A percentile compares a stretch with the other conserved stretches of the same genome.
These are phyloP conservation scores for Sebastes cheni DNA, from an alignment of 2,797 vertebrate species.

Conservation along the genomic window DNA sequence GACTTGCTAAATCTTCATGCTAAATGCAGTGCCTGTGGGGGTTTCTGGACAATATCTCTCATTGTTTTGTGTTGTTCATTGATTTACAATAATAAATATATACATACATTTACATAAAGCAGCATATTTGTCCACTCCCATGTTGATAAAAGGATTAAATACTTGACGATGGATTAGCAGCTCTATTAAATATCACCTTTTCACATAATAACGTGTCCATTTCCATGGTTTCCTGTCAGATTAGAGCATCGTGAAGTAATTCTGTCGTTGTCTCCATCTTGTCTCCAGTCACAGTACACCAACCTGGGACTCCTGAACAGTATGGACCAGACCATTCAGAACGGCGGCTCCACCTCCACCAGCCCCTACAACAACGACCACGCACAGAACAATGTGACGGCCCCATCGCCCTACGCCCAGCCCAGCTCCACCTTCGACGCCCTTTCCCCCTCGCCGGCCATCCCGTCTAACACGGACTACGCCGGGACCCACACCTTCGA, in stretches of 20 bases:
- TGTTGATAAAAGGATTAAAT: too few relatives aligned
- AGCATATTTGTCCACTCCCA: too few relatives aligned
- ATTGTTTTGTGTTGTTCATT: too few relatives aligned
- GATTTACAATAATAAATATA: too few relatives aligned
- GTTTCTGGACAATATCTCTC: too few relatives aligned
- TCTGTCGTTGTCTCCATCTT: not conserved
- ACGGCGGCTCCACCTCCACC: slow-evolving; percentile 95
- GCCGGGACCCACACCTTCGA: slow-evolving; percentile 98
- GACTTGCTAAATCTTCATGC: too few relatives aligned
- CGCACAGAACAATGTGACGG: slow-evolving; percentile 93
- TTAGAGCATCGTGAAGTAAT: too few relatives aligned
- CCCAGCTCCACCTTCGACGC: slow-evolving; percentile 98
- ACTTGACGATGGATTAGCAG: too few relatives aligned
- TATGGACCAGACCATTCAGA: slow-evolving; percentile 98
- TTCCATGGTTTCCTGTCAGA: not conserved
- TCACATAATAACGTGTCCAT: too few relatives aligned
- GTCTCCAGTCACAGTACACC: slow-evolving; percentile 89
- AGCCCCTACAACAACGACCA: slow-evolving; percentile 98
- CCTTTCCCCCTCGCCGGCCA: slow-evolving; percentile 95
- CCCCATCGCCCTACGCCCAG: slow-evolving; percentile 96
- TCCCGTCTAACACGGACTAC: slow-evolving; percentile 99
- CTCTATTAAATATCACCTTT: too few relatives aligned
- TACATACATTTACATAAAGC: too few relatives aligned
- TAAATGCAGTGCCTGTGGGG: too few relatives aligned
- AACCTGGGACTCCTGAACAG: slow-evolving; percentile 98